Evolutionary conservation across 2,797 vertebrate genomes (phyloP).

Genomic region (Danio tinwini): DNA sequence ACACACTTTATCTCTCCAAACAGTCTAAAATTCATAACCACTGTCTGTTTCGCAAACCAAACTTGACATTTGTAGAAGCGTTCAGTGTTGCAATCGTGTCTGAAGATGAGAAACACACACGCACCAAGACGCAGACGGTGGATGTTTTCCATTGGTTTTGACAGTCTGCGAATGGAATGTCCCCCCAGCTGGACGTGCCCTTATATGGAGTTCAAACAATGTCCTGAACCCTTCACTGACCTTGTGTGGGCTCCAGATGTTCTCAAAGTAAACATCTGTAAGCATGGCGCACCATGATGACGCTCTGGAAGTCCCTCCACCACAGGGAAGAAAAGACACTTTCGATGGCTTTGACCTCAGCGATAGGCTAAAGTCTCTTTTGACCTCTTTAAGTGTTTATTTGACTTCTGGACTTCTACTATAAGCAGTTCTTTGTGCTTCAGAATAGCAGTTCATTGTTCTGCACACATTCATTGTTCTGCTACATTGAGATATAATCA

Average conservation of each 20-base stretch:
- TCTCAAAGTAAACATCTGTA: slow-evolving; percentile 72
- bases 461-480: neutral
- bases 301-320: slow-evolving; percentile 51
- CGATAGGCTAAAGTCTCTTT: neutral
- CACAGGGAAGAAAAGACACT: slow-evolving; percentile 9
- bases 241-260: slow-evolving; percentile 75
- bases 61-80: slow-evolving; percentile 28
- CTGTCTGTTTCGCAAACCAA: neutral
- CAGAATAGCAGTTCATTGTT: neutral
- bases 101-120: slow-evolving; percentile 37
- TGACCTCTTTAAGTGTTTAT: slow-evolving; percentile 15
- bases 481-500: neutral
- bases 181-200: slow-evolving; percentile 63
- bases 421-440: neutral
- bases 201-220: slow-evolving; percentile 72
- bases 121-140: neutral
- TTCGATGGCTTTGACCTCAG: slow-evolving; percentile 7
- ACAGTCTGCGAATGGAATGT: slow-evolving; percentile 39
- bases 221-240: slow-evolving; percentile 59
- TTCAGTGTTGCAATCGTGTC: slow-evolving; percentile 35
- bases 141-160: slow-evolving; percentile 39
- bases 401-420: neutral
- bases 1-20: slow-evolving; percentile 6
- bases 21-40: neutral
- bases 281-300: slow-evolving; percentile 63